Conservation (phyloP, 2,888 invertebrate species). For the Melikaiella ostensackeni region DNA sequence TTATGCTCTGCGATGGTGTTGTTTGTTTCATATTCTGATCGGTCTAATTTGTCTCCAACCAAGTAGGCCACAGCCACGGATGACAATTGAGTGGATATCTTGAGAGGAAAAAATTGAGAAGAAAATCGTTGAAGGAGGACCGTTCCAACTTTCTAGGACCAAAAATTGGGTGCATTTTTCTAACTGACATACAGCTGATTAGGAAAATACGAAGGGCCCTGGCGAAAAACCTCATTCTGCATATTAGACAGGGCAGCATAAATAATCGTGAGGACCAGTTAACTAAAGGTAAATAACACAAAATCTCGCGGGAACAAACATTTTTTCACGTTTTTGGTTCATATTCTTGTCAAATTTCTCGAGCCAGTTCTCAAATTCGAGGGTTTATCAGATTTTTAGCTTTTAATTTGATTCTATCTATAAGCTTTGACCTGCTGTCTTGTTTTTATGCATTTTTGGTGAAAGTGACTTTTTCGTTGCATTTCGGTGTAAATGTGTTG, state of each 20-base stretch:
- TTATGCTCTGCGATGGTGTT: slow-evolving; percentile 53
- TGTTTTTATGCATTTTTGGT: slow-evolving; percentile 21
- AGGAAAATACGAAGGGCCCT: slow-evolving; percentile 47
- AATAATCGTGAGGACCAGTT: slow-evolving; percentile 62
- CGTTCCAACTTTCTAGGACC: slow-evolving; percentile 19
- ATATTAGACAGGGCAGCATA: slow-evolving; percentile 53
- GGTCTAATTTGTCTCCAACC: slow-evolving; percentile 68
- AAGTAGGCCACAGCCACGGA: slow-evolving; percentile 76
- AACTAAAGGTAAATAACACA: slow-evolving; percentile 61
- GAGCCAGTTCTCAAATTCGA: background rate
- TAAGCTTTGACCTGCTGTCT: slow-evolving; percentile 14
- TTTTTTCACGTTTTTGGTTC: slow-evolving; percentile 23
- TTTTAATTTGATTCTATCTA: background rate
- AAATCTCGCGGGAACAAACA: slow-evolving; percentile 42
- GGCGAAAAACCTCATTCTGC: slow-evolving; percentile 50
- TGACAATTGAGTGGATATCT: slow-evolving; percentile 72
- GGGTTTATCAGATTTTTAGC: background rate
- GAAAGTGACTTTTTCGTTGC: background rate
- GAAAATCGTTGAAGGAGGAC: slow-evolving; percentile 35
- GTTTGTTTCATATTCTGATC: slow-evolving; percentile 53
- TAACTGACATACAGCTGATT: background rate
- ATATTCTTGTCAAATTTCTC: slow-evolving; percentile 3
- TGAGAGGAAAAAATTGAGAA: slow-evolving; percentile 47
- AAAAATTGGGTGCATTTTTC: slow-evolving; percentile 2
- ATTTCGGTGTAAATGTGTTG: background rate